Conservation (phyloP, 1,140 invertebrate genomes). For the Nilaparvata lugens region DNA sequence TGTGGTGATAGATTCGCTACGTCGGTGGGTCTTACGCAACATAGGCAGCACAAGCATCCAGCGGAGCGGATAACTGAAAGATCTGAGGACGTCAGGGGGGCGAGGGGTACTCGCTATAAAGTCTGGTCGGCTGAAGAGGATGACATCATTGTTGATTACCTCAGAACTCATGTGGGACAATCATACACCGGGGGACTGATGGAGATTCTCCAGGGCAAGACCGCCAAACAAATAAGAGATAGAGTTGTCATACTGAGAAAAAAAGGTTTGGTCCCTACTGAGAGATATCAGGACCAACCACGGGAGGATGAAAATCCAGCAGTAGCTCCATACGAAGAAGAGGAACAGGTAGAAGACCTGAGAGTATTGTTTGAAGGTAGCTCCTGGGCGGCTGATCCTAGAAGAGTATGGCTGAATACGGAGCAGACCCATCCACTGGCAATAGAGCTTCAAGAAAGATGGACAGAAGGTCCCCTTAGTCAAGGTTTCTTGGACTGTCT, state of each 20-base stretch:
- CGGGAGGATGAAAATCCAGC: not conserved
- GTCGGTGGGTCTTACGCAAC: no score
- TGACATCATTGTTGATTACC: no score
- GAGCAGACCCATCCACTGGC: not conserved
- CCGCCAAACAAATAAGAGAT: not conserved
- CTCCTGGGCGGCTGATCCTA: not conserved
- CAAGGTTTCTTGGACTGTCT: not conserved
- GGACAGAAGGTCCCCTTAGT: not conserved
- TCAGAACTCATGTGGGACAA: not conserved
- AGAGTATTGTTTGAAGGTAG: no score
- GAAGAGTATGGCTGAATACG: not conserved
- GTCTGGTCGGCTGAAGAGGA: no score
- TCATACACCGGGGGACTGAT: not conserved
- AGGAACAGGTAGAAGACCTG: not conserved
- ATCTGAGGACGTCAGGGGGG: not conserved
- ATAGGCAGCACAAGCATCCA: no score
- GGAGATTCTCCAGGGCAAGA: not conserved
- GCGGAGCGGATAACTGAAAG: no score
- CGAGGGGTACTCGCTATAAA: not conserved
- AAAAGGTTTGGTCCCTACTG: no score
- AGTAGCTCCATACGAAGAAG: not conserved
- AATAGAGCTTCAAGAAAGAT: not conserved
- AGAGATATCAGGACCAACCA: not conserved
- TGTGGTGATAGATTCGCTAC: no score
- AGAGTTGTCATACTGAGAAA: not conserved